phyloP scores from a whole-genome alignment of 2,797 vertebrate genomes.

The Pogonophryne albipinna region DNA sequence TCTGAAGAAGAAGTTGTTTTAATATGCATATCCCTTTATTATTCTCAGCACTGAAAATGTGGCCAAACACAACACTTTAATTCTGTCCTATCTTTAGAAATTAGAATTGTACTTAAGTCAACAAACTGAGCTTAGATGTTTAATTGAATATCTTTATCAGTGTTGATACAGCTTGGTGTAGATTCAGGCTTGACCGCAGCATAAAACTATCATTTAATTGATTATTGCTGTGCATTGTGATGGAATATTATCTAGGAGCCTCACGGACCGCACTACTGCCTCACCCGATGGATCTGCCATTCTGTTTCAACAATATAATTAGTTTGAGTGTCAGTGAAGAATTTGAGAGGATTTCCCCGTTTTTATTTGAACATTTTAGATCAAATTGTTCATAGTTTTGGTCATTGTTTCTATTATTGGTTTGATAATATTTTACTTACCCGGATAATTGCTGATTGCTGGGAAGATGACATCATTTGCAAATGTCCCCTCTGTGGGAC shows the following conservation, averaged over 20 bases:
- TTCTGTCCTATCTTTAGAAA: not conserved
- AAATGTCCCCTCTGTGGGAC: no score
- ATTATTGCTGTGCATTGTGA: not conserved
- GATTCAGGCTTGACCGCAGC: not conserved
- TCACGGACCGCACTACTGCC: not conserved
- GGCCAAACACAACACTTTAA: conserved; percentile 19
- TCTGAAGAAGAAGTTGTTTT: conserved; percentile 10
- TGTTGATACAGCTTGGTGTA: not conserved
- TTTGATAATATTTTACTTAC: conserved; percentile 8
- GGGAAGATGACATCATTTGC: not conserved
- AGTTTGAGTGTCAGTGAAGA: conserved; percentile 20
- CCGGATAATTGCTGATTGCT: conserved; percentile 1
- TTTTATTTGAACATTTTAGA: not conserved
- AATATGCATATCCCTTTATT: not conserved
- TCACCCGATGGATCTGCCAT: conserved; percentile 9
- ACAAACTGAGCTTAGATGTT: not conserved
- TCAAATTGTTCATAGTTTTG: conserved; percentile 14
- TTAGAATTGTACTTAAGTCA: conserved; percentile 3
- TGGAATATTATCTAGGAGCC: not conserved
- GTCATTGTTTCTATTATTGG: not conserved
- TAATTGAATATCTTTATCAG: not conserved
- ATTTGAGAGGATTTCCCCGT: not conserved
- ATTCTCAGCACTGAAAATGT: conserved; percentile 13
- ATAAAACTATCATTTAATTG: not conserved
- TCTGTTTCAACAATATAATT: conserved; percentile 30